Evolutionary conservation across 1,140 invertebrate genomes (phyloP).

Genomic region (Elymnias hypermnestra): DNA sequence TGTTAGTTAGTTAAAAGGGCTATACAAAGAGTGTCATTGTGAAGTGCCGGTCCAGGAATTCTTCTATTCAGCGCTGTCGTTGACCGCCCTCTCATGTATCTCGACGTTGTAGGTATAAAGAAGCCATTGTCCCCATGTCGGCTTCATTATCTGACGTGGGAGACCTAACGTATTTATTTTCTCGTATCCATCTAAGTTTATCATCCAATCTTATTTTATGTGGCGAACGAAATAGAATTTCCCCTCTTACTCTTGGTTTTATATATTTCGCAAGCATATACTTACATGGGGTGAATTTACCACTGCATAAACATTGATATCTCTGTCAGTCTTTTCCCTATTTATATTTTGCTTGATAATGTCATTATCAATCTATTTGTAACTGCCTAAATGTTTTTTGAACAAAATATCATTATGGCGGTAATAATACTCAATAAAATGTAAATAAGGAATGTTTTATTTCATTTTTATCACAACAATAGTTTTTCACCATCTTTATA

Average conservation of each 20-base stretch:
- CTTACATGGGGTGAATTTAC: too few species aligned
- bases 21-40: constrained; percentile 25
- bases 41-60: constrained; percentile 27
- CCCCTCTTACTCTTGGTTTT: neutral
- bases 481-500: too few species aligned
- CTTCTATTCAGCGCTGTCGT: constrained; percentile 28
- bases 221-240: neutral
- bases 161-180: constrained; percentile 20
- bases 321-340: too few species aligned
- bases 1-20: constrained; percentile 4
- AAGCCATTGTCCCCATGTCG: constrained; percentile 39
- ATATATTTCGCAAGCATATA: too few species aligned
- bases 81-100: constrained; percentile 31
- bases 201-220: constrained; percentile 6
- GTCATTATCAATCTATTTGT: too few species aligned
- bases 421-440: too few species aligned
- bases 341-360: too few species aligned
- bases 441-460: too few species aligned
- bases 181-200: constrained; percentile 5
- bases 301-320: too few species aligned
- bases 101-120: constrained; percentile 39
- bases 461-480: too few species aligned
- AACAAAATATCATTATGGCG: too few species aligned
- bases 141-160: constrained; percentile 34
- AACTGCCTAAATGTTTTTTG: too few species aligned